Percentiles rank a stretch among this genome's conserved stretches.
Evolutionary conservation across 2,888 invertebrate species (phyloP).

Genomic region (Oxyteleia sp.): DNA sequence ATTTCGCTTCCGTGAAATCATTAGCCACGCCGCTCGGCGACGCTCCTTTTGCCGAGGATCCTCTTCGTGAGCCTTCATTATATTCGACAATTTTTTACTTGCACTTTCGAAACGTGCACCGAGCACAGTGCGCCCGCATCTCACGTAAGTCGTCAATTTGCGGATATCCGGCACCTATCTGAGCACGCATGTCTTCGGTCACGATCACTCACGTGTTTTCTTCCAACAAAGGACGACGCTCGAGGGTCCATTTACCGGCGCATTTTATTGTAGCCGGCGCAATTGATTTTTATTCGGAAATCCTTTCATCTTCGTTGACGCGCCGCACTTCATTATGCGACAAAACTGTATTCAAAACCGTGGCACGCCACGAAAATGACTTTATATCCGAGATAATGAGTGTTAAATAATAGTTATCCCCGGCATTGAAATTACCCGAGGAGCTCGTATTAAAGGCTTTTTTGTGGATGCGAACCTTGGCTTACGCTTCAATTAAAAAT

Average conservation of each 20-base stretch:
- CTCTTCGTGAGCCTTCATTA: slow-evolving; percentile 34
- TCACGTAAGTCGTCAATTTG: slow-evolving; percentile 81
- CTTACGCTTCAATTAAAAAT: slow-evolving; percentile 62
- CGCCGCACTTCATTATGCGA: slow-evolving; percentile 38
- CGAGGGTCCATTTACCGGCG: slow-evolving; percentile 31
- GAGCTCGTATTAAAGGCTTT: neutral
- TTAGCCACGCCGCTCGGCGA: neutral
- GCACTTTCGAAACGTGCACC: slow-evolving; percentile 41
- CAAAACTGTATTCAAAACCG: slow-evolving; percentile 31
- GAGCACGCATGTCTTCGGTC: slow-evolving; percentile 65
- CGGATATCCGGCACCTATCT: slow-evolving; percentile 85
- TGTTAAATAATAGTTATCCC: slow-evolving; percentile 45
- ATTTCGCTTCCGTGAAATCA: slow-evolving; percentile 6
- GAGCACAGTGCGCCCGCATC: slow-evolving; percentile 83
- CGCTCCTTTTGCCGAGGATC: neutral
- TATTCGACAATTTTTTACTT: slow-evolving; percentile 42
- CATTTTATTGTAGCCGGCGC: slow-evolving; percentile 31
- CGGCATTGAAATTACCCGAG: slow-evolving; percentile 24
- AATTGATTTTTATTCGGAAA: slow-evolving; percentile 46
- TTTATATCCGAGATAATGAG: slow-evolving; percentile 37
- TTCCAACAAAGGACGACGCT: slow-evolving; percentile 42
- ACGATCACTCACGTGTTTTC: slow-evolving; percentile 45
- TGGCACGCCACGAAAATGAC: slow-evolving; percentile 18
- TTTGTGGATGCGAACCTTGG: slow-evolving; percentile 9
- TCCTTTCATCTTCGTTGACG: slow-evolving; percentile 34